Percentiles rank a stretch among this genome's conserved stretches.
phyloP scores from a whole-genome alignment of 2,888 invertebrate species.

The Volucella zonaria region DNA sequence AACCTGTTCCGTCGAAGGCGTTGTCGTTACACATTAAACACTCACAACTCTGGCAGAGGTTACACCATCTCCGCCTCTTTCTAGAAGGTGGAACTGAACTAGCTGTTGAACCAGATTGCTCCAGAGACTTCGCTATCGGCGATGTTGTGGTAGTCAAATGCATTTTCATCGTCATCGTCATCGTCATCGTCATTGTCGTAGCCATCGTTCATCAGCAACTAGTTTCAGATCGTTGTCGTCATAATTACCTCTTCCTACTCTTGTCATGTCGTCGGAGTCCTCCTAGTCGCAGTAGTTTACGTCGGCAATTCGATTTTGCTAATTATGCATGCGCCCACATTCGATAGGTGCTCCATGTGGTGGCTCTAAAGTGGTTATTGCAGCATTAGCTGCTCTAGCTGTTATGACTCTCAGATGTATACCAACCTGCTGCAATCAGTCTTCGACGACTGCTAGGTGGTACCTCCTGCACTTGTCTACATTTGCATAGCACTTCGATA shows the following conservation, averaged over 20 bases:
- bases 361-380: constrained; percentile 53
- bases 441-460: constrained; percentile 8
- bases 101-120: constrained; percentile 11
- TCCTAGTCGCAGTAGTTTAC: background rate
- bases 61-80: constrained; percentile 58
- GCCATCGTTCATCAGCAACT: constrained; percentile 1
- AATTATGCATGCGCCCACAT: constrained; percentile 73
- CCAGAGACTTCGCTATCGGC: constrained; percentile 4
- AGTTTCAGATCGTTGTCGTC: too few species aligned
- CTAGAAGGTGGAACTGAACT: constrained; percentile 10
- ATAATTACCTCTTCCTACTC: constrained; percentile 22
- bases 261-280: background rate
- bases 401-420: constrained; percentile 12
- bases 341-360: constrained; percentile 56
- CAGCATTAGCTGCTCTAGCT: constrained; percentile 47
- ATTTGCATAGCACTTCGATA: constrained; percentile 40
- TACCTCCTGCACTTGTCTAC: constrained; percentile 33
- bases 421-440: constrained; percentile 40
- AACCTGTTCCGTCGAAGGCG: constrained; percentile 60
- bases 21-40: constrained; percentile 62
- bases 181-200: constrained; percentile 20
- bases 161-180: constrained; percentile 41
- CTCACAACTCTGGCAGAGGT: constrained; percentile 38
- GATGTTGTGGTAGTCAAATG: constrained; percentile 21
- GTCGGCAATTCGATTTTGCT: constrained; percentile 70